Evolutionary conservation across 2,797 vertebrate genomes (phyloP), one percentile per base, ranked within the genome.

Genomic region (Gastrophryne carolinensis): DNA sequence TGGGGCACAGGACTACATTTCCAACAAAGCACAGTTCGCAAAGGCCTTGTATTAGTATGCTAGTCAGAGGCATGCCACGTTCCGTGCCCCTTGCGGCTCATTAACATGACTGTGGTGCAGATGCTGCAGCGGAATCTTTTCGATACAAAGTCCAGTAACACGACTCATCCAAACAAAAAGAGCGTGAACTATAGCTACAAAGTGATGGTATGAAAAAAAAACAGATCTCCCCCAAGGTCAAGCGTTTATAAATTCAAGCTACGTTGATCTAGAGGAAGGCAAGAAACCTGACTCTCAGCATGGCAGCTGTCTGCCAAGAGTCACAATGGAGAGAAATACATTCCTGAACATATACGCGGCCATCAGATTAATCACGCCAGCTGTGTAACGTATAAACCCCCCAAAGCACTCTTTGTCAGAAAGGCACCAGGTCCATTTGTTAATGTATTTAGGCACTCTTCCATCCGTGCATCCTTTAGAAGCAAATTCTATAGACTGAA

Each of bases 41-140:
- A 68, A 68, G 39, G 65, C 32, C 53, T 26, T 68, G 65, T 39
- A 68, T 68, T 53, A 54, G 53, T 68, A 68, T 68, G 65, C 23
- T 68, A 68, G 56, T 68, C 65, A 29, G 65, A 56, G 49, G 56
- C 65, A 68, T 68, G 65, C 65, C 65, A 68, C 65, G 65, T 68
- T 68, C 49, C 65, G 10, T 54, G 65, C 65, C 65, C 49, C 50
- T 47, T 17, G 65, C 32, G 35, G 49, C 65, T 68, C 65, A 68
- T 68, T 68, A 68, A 27, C 65, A 68, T 68, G 50, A 68, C 65
- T 68, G 32, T 68, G 24, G 50, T 56, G 50, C 65, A 68, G 65
- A 68, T 68, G 65, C 65, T 39, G 65, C 50, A 68, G 41, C 50
- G 10, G 65, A 68, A 54, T 54, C 65, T 53, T 53, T 54, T 32